These are phyloP conservation scores for Podarcis siculus DNA, from an alignment of 2,797 vertebrate species.

Conservation along the genomic window DNA sequence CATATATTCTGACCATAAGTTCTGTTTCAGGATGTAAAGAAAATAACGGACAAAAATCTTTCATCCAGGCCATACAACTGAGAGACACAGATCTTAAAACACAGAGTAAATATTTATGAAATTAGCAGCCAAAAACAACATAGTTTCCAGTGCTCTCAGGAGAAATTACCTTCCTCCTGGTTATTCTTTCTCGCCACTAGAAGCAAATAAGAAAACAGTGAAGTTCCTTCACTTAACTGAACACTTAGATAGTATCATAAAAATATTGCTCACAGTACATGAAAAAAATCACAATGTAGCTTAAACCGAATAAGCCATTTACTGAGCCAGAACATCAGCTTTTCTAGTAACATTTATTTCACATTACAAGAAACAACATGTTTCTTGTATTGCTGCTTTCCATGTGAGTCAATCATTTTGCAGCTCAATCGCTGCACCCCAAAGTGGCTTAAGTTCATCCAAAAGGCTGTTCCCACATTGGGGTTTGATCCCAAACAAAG, in stretches of 20 bases:
- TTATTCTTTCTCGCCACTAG: not conserved
- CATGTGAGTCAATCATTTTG: not conserved
- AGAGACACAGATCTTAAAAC: not conserved
- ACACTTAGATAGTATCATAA: conserved; percentile 26
- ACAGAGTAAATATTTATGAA: conserved; percentile 17
- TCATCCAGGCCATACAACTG: accelerated
- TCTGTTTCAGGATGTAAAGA: not conserved
- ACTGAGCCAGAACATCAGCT: conserved; percentile 13
- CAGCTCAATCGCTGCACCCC: not conserved
- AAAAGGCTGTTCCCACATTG: too few relatives aligned
- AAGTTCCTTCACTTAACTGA: conserved; percentile 4
- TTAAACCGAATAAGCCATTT: conserved; percentile 17
- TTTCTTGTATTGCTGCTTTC: not conserved
- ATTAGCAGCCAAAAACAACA: conserved; percentile 22
- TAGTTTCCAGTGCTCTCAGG: not conserved
- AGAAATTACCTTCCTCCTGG: not conserved
- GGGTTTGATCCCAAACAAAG: not conserved
- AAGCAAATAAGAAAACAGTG: not conserved
- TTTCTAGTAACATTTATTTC: conserved; percentile 21
- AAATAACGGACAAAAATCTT: conserved; percentile 7
- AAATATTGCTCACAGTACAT: conserved; percentile 24
- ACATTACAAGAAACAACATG: accelerated
- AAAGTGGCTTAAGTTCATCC: not conserved
- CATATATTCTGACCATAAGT: not conserved
- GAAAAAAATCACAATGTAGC: conserved; percentile 30